Evolutionary conservation across 2,888 invertebrate genomes (phyloP).

Genomic region (Acleris literana): DNA sequence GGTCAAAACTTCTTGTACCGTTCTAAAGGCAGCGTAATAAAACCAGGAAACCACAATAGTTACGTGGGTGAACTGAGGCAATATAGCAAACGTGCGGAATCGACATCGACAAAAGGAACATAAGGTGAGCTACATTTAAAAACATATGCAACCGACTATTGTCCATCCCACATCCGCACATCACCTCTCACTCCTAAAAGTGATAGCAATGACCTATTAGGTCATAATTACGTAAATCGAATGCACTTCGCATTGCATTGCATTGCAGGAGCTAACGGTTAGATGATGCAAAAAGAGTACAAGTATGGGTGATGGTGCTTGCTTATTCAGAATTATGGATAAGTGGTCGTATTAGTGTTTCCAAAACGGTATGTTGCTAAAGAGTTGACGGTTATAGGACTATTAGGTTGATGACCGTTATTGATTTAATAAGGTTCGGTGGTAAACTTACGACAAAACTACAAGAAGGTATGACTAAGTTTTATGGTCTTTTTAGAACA

Average conservation of each 20-base stretch:
- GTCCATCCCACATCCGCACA: constrained; percentile 22
- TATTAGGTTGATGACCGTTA: constrained; percentile 1
- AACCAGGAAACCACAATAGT: constrained; percentile 4
- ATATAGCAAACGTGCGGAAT: constrained; percentile 1
- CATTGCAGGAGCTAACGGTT: not conserved
- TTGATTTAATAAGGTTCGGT: constrained; percentile 4
- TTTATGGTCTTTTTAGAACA: no score
- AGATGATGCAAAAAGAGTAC: constrained; percentile 12
- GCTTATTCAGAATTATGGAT: not conserved
- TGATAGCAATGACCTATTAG: constrained; percentile 45
- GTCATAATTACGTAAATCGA: constrained; percentile 47
- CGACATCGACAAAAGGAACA: constrained; percentile 1
- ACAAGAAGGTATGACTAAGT: no score
- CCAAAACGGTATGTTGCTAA: constrained; percentile 18
- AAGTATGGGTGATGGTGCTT: constrained; percentile 7
- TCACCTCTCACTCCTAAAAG: constrained; percentile 18
- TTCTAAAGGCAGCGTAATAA: not conserved
- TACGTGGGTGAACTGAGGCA: constrained; percentile 6
- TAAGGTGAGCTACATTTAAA: constrained; percentile 6
- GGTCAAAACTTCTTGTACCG: no score
- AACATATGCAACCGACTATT: constrained; percentile 15
- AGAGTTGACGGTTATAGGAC: not conserved
- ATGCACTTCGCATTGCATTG: constrained; percentile 38
- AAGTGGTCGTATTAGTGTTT: constrained; percentile 23
- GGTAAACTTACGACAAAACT: not conserved